A percentile compares a stretch with the other conserved stretches of the same genome.
Evolutionary conservation across 1,140 invertebrate genomes (phyloP).

Genomic region (Formica exsecta): DNA sequence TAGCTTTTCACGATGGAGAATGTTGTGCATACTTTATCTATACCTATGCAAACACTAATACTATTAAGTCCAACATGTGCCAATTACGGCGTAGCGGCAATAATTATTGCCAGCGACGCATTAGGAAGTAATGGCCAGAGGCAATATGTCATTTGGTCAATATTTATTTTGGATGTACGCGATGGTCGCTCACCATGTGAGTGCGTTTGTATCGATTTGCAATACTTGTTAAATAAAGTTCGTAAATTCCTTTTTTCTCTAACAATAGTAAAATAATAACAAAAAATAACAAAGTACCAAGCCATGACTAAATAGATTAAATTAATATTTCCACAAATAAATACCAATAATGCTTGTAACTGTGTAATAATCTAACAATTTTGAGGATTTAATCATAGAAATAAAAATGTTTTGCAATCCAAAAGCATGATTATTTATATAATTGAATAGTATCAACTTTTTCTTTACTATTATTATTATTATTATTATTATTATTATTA

Average conservation of each 20-base stretch:
- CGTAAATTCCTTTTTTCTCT: background rate
- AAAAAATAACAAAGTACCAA: background rate
- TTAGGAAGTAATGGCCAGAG: constrained; percentile 31
- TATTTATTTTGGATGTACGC: constrained; percentile 24
- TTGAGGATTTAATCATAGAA: background rate
- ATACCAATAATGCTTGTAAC: background rate
- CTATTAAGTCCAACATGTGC: constrained; percentile 1
- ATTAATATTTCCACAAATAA: background rate
- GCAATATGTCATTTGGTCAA: constrained; percentile 40
- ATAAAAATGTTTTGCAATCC: background rate
- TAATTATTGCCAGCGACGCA: constrained; percentile 43
- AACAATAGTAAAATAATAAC: background rate
- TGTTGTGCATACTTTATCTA: constrained; percentile 34
- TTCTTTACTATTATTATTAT: background rate
- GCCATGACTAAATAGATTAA: background rate
- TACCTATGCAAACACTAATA: constrained; percentile 5
- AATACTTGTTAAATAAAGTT: background rate
- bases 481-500: background rate
- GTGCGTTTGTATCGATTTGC: constrained; percentile 13
- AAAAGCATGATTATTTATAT: background rate
- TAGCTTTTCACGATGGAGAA: background rate
- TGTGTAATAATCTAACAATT: background rate
- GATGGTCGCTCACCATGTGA: background rate
- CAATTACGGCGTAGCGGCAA: constrained; percentile 12
- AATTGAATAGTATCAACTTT: background rate